phyloP scores from a whole-genome alignment of 1,140 invertebrate species.

The Maniola jurtina region DNA sequence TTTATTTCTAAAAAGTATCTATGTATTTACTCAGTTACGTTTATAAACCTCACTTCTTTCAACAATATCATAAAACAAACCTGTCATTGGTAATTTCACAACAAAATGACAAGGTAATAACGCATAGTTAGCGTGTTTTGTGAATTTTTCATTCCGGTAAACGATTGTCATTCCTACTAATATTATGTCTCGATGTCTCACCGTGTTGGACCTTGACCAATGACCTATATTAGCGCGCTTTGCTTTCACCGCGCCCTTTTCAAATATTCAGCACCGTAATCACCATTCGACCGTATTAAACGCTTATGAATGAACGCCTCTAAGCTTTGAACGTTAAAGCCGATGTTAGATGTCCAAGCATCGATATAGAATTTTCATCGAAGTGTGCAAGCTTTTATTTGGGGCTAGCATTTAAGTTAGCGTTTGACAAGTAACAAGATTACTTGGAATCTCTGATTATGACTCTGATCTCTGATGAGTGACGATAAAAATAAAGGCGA shows the following conservation, averaged over 20 bases:
- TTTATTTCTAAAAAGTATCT: too few relatives aligned
- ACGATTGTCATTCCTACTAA: neutral
- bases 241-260: slow-evolving; percentile 12
- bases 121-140: neutral
- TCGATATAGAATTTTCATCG: too few relatives aligned
- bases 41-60: too few relatives aligned
- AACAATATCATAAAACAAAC: neutral
- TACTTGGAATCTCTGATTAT: too few relatives aligned
- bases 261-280: slow-evolving; percentile 37
- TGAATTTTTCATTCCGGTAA: slow-evolving; percentile 1
- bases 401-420: too few relatives aligned
- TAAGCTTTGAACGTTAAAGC: neutral
- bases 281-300: slow-evolving; percentile 19
- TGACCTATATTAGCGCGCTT: slow-evolving; percentile 38
- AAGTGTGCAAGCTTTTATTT: too few relatives aligned
- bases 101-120: slow-evolving; percentile 1
- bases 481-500: too few relatives aligned
- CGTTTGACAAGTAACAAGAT: too few relatives aligned
- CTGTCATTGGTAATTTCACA: neutral
- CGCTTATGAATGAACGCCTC: slow-evolving; percentile 26
- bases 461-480: too few relatives aligned
- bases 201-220: slow-evolving; percentile 45
- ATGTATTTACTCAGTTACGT: too few relatives aligned
- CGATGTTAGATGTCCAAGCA: too few relatives aligned
- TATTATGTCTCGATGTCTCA: slow-evolving; percentile 1